Conservation (phyloP, 2,888 invertebrate genomes). For the Pantelozetes paolii region DNA sequence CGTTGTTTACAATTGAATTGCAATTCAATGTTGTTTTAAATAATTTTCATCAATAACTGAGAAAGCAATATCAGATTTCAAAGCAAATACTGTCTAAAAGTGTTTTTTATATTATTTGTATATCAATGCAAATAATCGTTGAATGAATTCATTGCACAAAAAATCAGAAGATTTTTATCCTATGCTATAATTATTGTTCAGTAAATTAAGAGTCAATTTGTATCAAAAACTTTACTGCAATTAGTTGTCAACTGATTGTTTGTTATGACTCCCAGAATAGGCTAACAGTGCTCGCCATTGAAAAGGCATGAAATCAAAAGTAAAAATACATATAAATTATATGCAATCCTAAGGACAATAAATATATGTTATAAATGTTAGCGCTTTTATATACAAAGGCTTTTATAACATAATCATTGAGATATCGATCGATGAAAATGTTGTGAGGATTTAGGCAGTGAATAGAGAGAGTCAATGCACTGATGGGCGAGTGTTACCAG, state of each 20-base stretch:
- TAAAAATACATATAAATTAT: not conserved
- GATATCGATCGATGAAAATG: slow-evolving; percentile 28
- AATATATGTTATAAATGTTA: not conserved
- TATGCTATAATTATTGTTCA: no score
- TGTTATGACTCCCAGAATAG: no score
- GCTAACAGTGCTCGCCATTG: no score
- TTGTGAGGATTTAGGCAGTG: slow-evolving; percentile 1
- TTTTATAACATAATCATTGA: slow-evolving; percentile 24
- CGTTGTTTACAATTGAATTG: not conserved
- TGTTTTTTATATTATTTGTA: not conserved
- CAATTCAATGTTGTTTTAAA: not conserved
- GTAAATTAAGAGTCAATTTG: no score
- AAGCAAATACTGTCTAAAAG: not conserved
- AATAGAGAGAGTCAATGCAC: slow-evolving; percentile 32
- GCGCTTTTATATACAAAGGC: not conserved
- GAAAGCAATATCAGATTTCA: not conserved
- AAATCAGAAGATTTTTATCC: no score
- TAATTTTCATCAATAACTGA: no score
- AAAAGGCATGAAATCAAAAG: no score
- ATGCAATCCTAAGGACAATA: not conserved
- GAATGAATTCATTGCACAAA: not conserved
- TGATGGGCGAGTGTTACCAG: not conserved
- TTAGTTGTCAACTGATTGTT: no score
- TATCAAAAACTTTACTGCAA: no score
- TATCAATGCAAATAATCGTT: not conserved